phyloP scores from a whole-genome alignment of 2,113 vertebrate species.

The Oryzias javanicus region DNA sequence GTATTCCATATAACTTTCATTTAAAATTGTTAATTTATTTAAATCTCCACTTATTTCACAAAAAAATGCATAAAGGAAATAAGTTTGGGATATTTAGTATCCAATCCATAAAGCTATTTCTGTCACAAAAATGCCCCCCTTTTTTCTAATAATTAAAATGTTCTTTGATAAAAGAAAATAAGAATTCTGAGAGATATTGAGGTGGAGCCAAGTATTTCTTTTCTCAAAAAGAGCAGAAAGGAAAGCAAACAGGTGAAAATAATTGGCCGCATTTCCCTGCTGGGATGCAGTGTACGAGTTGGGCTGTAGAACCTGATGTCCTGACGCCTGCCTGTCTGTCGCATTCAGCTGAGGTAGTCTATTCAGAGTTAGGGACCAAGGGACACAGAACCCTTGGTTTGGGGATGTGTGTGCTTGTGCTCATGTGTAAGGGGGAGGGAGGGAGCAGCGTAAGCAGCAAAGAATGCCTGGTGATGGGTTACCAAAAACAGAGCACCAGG shows the following conservation, averaged over 20 bases:
- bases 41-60: too few species aligned
- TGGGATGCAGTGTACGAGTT: slow-evolving; percentile 45
- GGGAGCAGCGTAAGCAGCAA: slow-evolving; percentile 52
- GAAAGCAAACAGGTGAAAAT: slow-evolving; percentile 74
- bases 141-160: too few species aligned
- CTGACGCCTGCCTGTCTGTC: slow-evolving; percentile 78
- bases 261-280: slow-evolving; percentile 58
- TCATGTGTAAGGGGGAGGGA: slow-evolving; percentile 53
- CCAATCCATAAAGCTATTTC: too few species aligned
- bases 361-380: slow-evolving; percentile 71
- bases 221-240: slow-evolving; percentile 47
- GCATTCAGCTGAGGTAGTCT: slow-evolving; percentile 77
- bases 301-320: slow-evolving; percentile 70
- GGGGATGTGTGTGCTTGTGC: slow-evolving; percentile 45
- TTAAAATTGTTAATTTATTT: too few species aligned
- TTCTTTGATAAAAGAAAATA: not conserved
- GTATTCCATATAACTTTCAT: too few species aligned
- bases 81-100: too few species aligned
- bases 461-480: slow-evolving; percentile 76
- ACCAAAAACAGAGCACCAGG: slow-evolving; percentile 74
- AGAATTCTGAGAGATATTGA: slow-evolving; percentile 21
- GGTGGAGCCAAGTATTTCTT: slow-evolving; percentile 44
- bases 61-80: too few species aligned
- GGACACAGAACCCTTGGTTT: slow-evolving; percentile 60
- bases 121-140: too few species aligned